Percentiles rank a stretch among this genome's conserved stretches.
phyloP scores from a whole-genome alignment of 2,888 invertebrate species.

The Epinotia brunnichana region DNA sequence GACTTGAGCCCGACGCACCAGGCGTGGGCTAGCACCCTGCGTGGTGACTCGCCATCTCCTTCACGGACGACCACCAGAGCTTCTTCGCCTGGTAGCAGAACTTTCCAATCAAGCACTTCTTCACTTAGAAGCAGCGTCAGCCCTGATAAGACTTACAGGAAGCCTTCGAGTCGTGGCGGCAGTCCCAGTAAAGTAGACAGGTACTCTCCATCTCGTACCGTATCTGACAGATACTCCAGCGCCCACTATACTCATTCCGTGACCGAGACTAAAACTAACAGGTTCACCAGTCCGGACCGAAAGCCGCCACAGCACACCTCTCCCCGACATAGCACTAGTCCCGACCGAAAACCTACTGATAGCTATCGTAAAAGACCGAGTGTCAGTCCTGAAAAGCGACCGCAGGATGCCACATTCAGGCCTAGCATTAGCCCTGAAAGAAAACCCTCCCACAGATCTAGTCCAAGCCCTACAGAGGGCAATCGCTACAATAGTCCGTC shows the following conservation, averaged over 20 bases:
- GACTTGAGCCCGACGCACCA: constrained; percentile 89
- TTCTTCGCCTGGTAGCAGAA: constrained; percentile 83
- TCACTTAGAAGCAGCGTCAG: constrained; percentile 82
- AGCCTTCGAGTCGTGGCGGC: constrained; percentile 68
- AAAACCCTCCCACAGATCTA: constrained; percentile 45
- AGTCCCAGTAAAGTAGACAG: constrained; percentile 68
- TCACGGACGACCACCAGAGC: constrained; percentile 78
- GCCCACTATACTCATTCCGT: constrained; percentile 63
- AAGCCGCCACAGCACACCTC: constrained; percentile 60
- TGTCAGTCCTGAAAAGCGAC: constrained; percentile 66
- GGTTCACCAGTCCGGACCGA: constrained; percentile 60
- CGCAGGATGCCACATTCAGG: constrained; percentile 50
- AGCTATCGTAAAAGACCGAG: constrained; percentile 57
- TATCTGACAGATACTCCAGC: constrained; percentile 62
- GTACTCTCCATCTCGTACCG: constrained; percentile 64
- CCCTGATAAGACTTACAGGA: constrained; percentile 72
- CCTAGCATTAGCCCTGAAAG: constrained; percentile 59
- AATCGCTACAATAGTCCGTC: constrained; percentile 46
- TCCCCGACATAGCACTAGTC: constrained; percentile 62
- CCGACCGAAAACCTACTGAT: constrained; percentile 62
- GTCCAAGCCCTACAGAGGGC: constrained; percentile 40
- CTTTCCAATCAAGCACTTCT: constrained; percentile 79
- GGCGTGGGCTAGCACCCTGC: constrained; percentile 89
- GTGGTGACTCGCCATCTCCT: constrained; percentile 85
- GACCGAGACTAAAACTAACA: constrained; percentile 61